These are phyloP conservation scores for Coryphaenoides rupestris DNA, from an alignment of 2,113 vertebrate genomes.

Conservation along the genomic window DNA sequence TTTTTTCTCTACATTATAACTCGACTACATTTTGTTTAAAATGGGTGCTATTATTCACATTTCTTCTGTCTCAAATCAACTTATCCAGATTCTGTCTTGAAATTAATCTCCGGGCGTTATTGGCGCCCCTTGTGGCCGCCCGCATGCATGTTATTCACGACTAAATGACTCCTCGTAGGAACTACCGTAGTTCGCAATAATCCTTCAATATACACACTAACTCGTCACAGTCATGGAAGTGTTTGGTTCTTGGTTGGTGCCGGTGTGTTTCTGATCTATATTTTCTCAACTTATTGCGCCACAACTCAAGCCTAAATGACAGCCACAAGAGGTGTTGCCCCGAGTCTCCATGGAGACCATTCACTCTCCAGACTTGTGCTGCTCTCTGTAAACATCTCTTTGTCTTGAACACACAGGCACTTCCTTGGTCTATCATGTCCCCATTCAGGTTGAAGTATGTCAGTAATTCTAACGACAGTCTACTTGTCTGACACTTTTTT, in stretches of 20 bases:
- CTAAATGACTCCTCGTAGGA: too few species aligned
- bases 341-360: neutral
- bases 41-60: too few species aligned
- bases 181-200: too few species aligned
- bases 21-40: too few species aligned
- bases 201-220: too few species aligned
- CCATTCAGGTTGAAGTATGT: neutral
- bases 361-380: constrained; percentile 10
- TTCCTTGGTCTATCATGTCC: constrained; percentile 41
- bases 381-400: constrained; percentile 35
- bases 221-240: too few species aligned
- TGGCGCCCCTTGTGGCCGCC: too few species aligned
- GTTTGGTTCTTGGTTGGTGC: neutral
- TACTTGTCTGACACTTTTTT: neutral
- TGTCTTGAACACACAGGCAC: constrained; percentile 32
- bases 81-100: too few species aligned
- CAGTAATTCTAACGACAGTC: neutral
- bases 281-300: constrained; percentile 1
- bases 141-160: too few species aligned
- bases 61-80: too few species aligned
- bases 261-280: neutral
- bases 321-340: neutral
- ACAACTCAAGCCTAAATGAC: constrained; percentile 9
- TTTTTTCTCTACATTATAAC: too few species aligned
- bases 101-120: too few species aligned